Evolutionary conservation across 2,888 invertebrate genomes (phyloP).

Genomic region (Lissocephala sabroskyi): DNA sequence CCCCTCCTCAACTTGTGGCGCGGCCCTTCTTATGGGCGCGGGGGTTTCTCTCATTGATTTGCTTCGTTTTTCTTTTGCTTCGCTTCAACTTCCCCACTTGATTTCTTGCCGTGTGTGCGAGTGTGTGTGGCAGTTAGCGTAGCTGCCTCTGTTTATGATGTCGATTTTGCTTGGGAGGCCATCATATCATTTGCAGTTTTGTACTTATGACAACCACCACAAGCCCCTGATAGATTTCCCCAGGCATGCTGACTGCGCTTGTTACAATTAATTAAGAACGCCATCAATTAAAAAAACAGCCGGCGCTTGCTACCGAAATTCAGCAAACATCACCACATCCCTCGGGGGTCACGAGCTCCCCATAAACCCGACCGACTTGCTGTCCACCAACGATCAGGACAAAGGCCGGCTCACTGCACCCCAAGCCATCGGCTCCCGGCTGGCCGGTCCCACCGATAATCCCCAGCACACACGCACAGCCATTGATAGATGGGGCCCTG

Average conservation of each 20-base stretch:
- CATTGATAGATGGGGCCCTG: neutral
- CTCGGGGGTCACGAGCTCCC: too few relatives aligned
- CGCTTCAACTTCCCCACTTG: too few relatives aligned
- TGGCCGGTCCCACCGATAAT: too few relatives aligned
- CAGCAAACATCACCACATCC: slow-evolving; percentile 31
- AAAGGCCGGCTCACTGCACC: too few relatives aligned
- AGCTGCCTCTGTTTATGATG: slow-evolving; percentile 51
- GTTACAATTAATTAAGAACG: slow-evolving; percentile 59
- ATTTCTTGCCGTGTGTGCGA: neutral
- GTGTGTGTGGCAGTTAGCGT: slow-evolving; percentile 32
- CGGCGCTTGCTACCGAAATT: slow-evolving; percentile 23
- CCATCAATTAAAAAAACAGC: slow-evolving; percentile 48
- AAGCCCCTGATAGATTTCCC: too few relatives aligned
- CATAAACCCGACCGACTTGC: too few relatives aligned
- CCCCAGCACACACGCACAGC: too few relatives aligned
- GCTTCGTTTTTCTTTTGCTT: too few relatives aligned
- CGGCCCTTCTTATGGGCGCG: neutral
- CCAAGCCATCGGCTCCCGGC: too few relatives aligned
- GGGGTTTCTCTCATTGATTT: slow-evolving; percentile 45
- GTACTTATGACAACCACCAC: slow-evolving; percentile 19
- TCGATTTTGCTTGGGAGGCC: slow-evolving; percentile 32
- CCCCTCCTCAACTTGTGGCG: neutral
- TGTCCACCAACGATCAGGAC: too few relatives aligned
- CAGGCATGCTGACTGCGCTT: slow-evolving; percentile 18
- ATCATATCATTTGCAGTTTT: slow-evolving; percentile 39